Conservation (phyloP, 2,888 invertebrate genomes). For the Ophion ventricosus region DNA sequence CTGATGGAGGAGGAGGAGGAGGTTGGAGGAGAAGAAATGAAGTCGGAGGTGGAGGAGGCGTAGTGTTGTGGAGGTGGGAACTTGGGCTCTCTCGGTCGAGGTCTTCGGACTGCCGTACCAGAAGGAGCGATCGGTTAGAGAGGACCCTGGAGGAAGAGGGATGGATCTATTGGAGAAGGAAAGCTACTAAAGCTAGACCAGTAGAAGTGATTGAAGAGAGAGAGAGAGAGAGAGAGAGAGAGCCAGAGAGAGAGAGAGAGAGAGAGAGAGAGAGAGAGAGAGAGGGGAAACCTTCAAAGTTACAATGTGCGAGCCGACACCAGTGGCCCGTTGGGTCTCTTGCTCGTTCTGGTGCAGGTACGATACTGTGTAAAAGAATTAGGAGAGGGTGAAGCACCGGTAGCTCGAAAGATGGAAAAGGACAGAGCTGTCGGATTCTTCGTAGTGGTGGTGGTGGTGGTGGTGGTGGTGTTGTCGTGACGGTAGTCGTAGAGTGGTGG, state of each 20-base stretch:
- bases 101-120: conserved; percentile 37
- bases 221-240: background rate
- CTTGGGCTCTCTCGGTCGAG: conserved; percentile 45
- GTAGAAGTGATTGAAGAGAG: conserved; percentile 42
- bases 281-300: conserved; percentile 38
- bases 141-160: conserved; percentile 10
- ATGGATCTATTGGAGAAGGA: conserved; percentile 35
- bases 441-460: conserved; percentile 28
- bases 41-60: conserved; percentile 62
- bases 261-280: conserved; percentile 45
- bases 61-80: conserved; percentile 65
- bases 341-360: conserved; percentile 40
- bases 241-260: conserved; percentile 44
- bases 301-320: conserved; percentile 48
- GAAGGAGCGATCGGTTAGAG: conserved; percentile 50
- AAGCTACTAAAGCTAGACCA: conserved; percentile 39
- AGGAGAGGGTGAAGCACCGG: conserved; percentile 36
- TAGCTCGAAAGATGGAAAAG: conserved; percentile 45
- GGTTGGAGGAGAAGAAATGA: conserved; percentile 63
- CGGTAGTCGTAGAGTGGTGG: conserved; percentile 58
- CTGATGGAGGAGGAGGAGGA: conserved; percentile 59
- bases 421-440: conserved; percentile 32
- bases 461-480: background rate
- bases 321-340: conserved; percentile 48
- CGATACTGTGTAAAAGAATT: conserved; percentile 51